Evolutionary conservation across 2,113 vertebrate genomes (phyloP).

Genomic region (Phaethornis superciliosus): DNA sequence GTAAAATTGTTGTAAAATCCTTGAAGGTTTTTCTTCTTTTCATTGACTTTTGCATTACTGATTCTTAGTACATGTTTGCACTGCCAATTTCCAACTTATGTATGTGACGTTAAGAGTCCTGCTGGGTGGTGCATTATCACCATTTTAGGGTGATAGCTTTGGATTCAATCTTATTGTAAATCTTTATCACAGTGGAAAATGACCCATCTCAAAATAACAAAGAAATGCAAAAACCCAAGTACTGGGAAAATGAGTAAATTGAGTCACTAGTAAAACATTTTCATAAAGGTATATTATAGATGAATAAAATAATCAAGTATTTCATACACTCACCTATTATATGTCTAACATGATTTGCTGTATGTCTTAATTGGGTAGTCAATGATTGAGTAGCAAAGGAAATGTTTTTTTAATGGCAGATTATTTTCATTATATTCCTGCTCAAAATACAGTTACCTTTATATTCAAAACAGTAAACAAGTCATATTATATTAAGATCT

Average conservation of each 20-base stretch:
- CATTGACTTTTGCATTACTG: constrained; percentile 48
- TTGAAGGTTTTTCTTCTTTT: constrained; percentile 21
- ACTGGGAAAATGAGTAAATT: constrained; percentile 5
- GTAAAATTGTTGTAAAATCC: neutral
- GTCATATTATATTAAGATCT: neutral
- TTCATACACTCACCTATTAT: neutral
- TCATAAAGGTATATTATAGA: neutral
- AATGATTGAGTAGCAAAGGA: neutral
- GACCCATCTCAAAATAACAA: constrained; percentile 81
- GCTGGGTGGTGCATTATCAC: constrained; percentile 90
- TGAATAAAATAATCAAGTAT: neutral
- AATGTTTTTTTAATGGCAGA: neutral
- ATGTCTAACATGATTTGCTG: neutral
- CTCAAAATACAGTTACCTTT: neutral
- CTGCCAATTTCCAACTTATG: constrained; percentile 83
- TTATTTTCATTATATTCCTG: neutral
- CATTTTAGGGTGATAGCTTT: constrained; percentile 88
- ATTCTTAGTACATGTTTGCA: constrained; percentile 70
- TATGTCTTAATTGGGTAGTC: neutral
- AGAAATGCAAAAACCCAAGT: constrained; percentile 77
- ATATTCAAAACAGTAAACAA: neutral
- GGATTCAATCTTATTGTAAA: constrained; percentile 87
- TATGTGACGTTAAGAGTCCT: constrained; percentile 78
- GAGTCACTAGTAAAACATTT: neutral
- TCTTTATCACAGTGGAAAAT: constrained; percentile 83